Evolutionary conservation across 2,888 invertebrate genomes (phyloP).

Genomic region (Protonemura montana): DNA sequence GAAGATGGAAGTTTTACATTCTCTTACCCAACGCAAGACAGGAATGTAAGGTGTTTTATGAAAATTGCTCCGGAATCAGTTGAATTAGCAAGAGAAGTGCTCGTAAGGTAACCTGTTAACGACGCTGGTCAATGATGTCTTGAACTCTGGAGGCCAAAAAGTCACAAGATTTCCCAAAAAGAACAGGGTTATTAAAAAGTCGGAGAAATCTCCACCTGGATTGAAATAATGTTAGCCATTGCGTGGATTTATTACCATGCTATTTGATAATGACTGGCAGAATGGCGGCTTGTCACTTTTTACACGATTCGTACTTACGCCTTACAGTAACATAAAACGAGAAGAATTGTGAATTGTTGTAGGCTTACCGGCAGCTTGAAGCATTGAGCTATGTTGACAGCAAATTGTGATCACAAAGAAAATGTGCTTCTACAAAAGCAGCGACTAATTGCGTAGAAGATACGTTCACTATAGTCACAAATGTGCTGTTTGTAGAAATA

Average conservation of each 20-base stretch:
- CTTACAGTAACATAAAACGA: neutral
- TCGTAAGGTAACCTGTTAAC: neutral
- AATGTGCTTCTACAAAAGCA: conserved; percentile 7
- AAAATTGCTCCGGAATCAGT: neutral
- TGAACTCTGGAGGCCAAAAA: conserved; percentile 1
- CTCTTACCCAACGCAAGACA: neutral
- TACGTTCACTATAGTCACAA: neutral
- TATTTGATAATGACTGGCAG: conserved; percentile 12
- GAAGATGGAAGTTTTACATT: neutral
- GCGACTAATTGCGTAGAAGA: neutral
- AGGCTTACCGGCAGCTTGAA: neutral
- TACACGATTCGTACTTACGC: neutral
- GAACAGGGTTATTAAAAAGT: neutral
- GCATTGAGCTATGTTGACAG: conserved; percentile 4
- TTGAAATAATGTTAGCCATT: neutral
- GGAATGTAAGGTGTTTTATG: neutral
- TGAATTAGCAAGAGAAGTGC: neutral
- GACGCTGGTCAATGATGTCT: neutral
- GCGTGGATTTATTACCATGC: neutral
- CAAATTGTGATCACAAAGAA: conserved; percentile 4
- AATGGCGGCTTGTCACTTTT: neutral
- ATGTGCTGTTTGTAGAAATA: neutral
- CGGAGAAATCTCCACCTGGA: neutral
- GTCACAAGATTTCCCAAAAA: neutral
- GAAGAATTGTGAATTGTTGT: neutral